Percentiles rank a stretch among this genome's conserved stretches.
phyloP scores from a whole-genome alignment of 2,888 invertebrate species.

The Ephialtes manifestator region DNA sequence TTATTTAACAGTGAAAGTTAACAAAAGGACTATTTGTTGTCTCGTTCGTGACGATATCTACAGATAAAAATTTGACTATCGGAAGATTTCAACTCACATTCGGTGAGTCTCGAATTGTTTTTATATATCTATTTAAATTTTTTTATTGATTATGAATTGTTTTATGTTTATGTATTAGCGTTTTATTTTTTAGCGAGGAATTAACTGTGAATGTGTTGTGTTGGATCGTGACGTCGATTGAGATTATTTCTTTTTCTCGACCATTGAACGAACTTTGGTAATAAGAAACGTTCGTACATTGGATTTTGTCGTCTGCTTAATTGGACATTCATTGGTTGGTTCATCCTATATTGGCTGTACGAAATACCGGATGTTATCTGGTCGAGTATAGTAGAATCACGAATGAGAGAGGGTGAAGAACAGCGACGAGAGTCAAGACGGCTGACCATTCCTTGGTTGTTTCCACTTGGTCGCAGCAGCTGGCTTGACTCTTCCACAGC shows the following conservation, averaged over 20 bases:
- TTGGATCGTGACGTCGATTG: no score
- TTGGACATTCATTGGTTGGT: no score
- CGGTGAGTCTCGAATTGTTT: constrained; percentile 46
- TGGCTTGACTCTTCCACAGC: constrained; percentile 34
- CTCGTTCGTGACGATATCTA: constrained; percentile 3
- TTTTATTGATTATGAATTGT: neutral
- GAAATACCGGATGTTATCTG: constrained; percentile 1
- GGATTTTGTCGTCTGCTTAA: no score
- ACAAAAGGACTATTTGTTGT: neutral
- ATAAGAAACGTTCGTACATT: no score
- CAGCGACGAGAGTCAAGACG: constrained; percentile 22
- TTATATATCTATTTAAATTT: neutral
- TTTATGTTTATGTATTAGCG: neutral
- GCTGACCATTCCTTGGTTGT: constrained; percentile 58
- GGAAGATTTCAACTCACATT: neutral
- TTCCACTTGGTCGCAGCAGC: constrained; percentile 48
- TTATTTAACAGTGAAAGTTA: constrained; percentile 37
- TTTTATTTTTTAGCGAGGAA: no score
- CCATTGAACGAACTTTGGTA: no score
- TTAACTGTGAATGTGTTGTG: no score
- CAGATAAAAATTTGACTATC: neutral
- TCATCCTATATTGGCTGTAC: no score
- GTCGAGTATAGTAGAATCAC: neutral
- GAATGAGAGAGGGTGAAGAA: constrained; percentile 1
- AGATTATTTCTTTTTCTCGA: neutral